Conservation (phyloP, 1,140 invertebrate species). For the Ceratina australensis region DNA sequence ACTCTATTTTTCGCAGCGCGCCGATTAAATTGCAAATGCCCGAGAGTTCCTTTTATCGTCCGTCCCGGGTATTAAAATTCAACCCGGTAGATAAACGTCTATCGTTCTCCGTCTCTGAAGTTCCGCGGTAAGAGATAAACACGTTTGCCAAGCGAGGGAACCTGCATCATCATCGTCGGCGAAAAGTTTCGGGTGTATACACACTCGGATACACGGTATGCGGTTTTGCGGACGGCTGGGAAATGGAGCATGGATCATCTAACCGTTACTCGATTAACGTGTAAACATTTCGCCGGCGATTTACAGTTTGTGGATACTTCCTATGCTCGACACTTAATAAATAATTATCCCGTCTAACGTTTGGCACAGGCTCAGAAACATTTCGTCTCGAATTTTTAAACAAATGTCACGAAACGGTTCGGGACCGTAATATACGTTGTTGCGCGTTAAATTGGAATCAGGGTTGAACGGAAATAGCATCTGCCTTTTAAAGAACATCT, state of each 20-base stretch:
- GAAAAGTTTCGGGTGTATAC: background rate
- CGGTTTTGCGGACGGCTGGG: slow-evolving; percentile 2
- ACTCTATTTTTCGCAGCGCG: background rate
- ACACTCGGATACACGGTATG: background rate
- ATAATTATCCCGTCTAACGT: too few relatives aligned
- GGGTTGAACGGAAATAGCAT: too few relatives aligned
- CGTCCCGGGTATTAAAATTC: background rate
- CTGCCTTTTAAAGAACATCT: too few relatives aligned
- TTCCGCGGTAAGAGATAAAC: slow-evolving; percentile 1
- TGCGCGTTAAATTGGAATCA: too few relatives aligned
- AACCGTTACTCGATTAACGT: slow-evolving; percentile 4
- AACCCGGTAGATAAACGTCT: background rate
- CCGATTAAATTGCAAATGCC: slow-evolving; percentile 11
- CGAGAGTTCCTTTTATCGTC: background rate
- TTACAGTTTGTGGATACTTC: background rate
- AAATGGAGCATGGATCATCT: background rate
- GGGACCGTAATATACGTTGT: too few relatives aligned
- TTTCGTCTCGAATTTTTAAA: too few relatives aligned
- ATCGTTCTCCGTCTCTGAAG: background rate
- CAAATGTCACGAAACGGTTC: too few relatives aligned
- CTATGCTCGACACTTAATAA: too few relatives aligned
- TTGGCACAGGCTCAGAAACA: too few relatives aligned
- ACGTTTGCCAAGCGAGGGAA: background rate
- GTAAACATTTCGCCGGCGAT: background rate
- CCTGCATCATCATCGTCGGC: background rate